Evolutionary conservation across 1,140 invertebrate genomes (phyloP), one percentile per base, ranked within the genome.

Genomic region (Diabrotica virgifera): DNA sequence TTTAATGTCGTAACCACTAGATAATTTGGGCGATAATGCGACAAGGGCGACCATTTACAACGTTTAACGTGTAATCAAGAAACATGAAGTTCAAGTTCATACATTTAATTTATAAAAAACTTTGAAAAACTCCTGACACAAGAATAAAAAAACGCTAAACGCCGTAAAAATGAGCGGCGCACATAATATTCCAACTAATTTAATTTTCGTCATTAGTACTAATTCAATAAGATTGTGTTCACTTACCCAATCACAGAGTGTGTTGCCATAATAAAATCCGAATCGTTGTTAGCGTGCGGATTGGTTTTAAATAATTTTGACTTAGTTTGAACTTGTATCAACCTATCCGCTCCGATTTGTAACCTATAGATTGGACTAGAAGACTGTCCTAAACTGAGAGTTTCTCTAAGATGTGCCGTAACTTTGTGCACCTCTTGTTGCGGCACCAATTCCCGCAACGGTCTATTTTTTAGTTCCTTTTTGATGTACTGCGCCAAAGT

Each of bases 201-300:
- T n/a, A n/a, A n/a, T n/a, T n/a, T n/a, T n/a, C n/a, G n/a, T n/a
- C n/a, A n/a, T 24, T 24, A 24, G 24, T 24, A 24, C 24, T 24
- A 24, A 24, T 24, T 24, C 24, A 24, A 24, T 24, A 24, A 24
- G 1, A 24, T 24, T 24, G 24, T 24, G 40, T 46, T 10, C 40
- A 65, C 82, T 86, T 83, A 86, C 85, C 82, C 80, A 66, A 91
- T 81, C 83, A 97, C 89, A 56, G 92, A 92, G 80, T 95, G 92
- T 53, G 92, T 93, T 54, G 94, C 91, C 89, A 96, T 94, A 65
- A 97, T 91, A 79, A 94, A 95, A 75, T 95, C 92, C 59, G 84
- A 83, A 67, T 93, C 90, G 66, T 83, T 84, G 66, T 82, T 83
- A 58, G 85, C 82, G 74, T 86, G 84, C 52, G 85, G 83, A 76